Base-by-base conservation (phyloP, 2,797 vertebrate genomes). In the Galago senegalensis region DNA sequence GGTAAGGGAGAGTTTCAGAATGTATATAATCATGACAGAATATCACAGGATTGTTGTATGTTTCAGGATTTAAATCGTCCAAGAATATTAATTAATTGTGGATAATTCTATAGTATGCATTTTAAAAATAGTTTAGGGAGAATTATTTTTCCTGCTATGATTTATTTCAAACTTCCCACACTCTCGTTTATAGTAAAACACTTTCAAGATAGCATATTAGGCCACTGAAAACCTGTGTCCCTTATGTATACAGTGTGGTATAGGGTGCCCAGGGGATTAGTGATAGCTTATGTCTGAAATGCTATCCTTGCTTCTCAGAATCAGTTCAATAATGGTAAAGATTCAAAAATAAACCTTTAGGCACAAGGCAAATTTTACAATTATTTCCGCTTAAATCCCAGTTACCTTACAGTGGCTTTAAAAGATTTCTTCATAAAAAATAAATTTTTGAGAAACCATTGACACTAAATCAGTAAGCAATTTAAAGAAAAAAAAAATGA, bases 401-500 rank as follows among this genome's bases (percentile, higher is more conserved):
- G 2, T n/a, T 96, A 89, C 67, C 10, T 87, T 87, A 89, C n/a
- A 25, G 69, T 37, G 27, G 27, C 63, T 91, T 93, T 40, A 82
- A 92, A 97, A 75, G 65, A 91, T 27, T 92, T 29, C 37, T 86
- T 95, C 81, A 82, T 13, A 65, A 72, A 95, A 93, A 53, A 87
- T 75, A 37, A 93, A 67, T 93, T 96, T 94, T 96, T 81, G 12
- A 87, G 69, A 91, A 97, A 87, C 23, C 61, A 93, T 92, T 94
- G 83, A 87, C 67, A 94, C 31, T 79, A 94, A 94, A 75, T 40
- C 49, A 91, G 49, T 84, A 91, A 91, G 61, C 40, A 67, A 70
- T 80, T 77, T 87, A 76, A 76, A 81, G 46, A 86, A 96, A 82
- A 95, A 56, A 18, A 87, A 93, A 94, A 90, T 90, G 92, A 91